Evolutionary conservation across 1,140 invertebrate genomes (phyloP).

Genomic region (Bombus cullumanus): DNA sequence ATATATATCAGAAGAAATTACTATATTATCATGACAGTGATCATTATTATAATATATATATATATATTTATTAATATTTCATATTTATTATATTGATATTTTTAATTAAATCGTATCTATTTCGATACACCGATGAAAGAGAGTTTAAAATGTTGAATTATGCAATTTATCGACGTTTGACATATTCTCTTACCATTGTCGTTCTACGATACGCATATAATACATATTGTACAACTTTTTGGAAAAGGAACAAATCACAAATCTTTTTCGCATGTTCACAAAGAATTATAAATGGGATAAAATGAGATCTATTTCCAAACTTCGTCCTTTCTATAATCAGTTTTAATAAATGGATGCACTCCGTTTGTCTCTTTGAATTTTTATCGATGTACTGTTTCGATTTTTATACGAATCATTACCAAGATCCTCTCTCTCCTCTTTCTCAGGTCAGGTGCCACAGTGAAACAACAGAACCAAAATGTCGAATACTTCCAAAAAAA

Average conservation of each 20-base stretch:
- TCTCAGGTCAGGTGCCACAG: neutral
- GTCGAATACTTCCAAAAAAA: neutral
- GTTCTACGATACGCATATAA: constrained; percentile 47
- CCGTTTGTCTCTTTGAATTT: constrained; percentile 59
- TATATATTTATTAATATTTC: constrained; percentile 64
- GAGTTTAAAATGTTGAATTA: constrained; percentile 65
- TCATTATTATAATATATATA: constrained; percentile 28
- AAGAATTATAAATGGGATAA: constrained; percentile 20
- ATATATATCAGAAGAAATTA: constrained; percentile 57
- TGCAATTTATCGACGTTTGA: constrained; percentile 64
- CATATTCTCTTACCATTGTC: constrained; percentile 60
- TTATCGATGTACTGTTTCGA: constrained; percentile 37
- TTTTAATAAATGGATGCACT: constrained; percentile 63
- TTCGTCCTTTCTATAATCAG: constrained; percentile 62
- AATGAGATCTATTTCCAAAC: constrained; percentile 47
- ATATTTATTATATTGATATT: constrained; percentile 73
- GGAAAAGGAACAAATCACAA: constrained; percentile 35
- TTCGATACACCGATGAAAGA: constrained; percentile 62
- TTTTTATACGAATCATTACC: constrained; percentile 25
- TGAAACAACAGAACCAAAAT: neutral
- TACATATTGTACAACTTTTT: constrained; percentile 23
- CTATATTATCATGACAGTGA: constrained; percentile 32
- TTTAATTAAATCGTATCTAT: constrained; percentile 68
- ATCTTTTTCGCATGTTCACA: constrained; percentile 58
- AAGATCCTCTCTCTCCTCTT: constrained; percentile 35